These are phyloP conservation scores for Acleris sparsana DNA, from an alignment of 2,888 invertebrate species.

Conservation along the genomic window DNA sequence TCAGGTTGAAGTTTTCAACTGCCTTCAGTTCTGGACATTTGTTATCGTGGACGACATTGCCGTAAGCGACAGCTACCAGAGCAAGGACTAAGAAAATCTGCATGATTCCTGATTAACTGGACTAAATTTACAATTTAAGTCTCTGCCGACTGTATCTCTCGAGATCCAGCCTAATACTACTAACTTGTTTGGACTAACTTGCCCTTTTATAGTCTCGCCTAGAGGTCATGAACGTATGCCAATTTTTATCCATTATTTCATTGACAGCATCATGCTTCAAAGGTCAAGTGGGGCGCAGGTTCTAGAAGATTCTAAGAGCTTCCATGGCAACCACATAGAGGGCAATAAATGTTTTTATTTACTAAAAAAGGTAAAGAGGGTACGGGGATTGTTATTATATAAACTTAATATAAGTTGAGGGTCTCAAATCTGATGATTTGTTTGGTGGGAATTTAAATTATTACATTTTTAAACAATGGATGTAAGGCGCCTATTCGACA, in stretches of 20 bases:
- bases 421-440: too few relatives aligned
- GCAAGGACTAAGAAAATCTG: conserved; percentile 53
- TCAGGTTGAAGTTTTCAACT: conserved; percentile 63
- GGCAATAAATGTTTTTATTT: background rate
- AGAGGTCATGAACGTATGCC: conserved; percentile 64
- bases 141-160: conserved; percentile 46
- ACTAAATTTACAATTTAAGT: conserved; percentile 47
- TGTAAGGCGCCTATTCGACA: too few relatives aligned
- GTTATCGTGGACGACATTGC: conserved; percentile 59
- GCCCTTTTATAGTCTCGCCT: conserved; percentile 59
- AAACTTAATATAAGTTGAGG: too few relatives aligned
- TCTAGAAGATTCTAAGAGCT: conserved; percentile 45
- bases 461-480: too few relatives aligned
- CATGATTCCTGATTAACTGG: conserved; percentile 49
- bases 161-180: conserved; percentile 55
- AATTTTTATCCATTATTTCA: conserved; percentile 63
- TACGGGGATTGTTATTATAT: too few relatives aligned
- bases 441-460: too few relatives aligned
- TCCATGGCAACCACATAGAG: conserved; percentile 9
- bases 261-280: conserved; percentile 49
- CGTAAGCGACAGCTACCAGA: conserved; percentile 58
- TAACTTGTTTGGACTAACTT: conserved; percentile 43
- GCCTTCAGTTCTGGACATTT: conserved; percentile 64
- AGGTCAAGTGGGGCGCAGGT: conserved; percentile 37
- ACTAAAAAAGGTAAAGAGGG: too few relatives aligned